Conservation (phyloP, 64 coral and sea anemone genomes). For the Montipora cactus region DNA sequence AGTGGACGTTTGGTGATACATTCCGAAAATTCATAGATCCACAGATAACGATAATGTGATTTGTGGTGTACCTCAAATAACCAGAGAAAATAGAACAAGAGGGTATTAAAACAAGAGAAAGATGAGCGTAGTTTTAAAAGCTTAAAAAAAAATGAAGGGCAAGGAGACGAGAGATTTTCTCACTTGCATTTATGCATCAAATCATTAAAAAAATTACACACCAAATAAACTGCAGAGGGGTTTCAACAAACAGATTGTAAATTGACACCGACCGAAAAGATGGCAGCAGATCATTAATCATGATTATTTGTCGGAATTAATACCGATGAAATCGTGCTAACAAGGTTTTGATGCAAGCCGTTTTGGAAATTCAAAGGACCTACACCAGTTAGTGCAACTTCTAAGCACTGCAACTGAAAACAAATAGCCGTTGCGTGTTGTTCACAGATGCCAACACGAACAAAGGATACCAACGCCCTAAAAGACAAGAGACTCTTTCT, state of each 20-base stretch:
- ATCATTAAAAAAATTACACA: no score
- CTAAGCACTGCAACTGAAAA: background rate
- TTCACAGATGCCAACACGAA: conserved; percentile 27
- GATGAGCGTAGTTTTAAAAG: background rate
- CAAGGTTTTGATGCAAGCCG: background rate
- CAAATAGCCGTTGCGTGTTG: conserved; percentile 1
- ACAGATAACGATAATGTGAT: conserved; percentile 27
- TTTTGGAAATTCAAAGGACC: background rate
- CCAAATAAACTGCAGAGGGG: background rate
- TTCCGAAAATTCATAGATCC: conserved; percentile 36
- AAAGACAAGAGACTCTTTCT: conserved; percentile 37
- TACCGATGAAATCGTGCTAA: conserved; percentile 57
- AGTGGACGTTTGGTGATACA: conserved; percentile 8
- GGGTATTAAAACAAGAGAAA: conserved; percentile 3
- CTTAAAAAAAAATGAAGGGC: background rate
- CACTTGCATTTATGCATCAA: background rate
- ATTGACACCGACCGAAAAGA: conserved; percentile 27
- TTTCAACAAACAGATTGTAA: background rate
- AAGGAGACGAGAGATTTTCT: background rate
- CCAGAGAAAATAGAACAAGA: background rate
- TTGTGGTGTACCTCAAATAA: conserved; percentile 24
- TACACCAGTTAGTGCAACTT: background rate
- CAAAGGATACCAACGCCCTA: conserved; percentile 49
- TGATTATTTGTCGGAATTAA: conserved; percentile 44
- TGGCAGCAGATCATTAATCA: conserved; percentile 55